Evolutionary conservation across 2,113 vertebrate species (phyloP), one percentile per base, ranked within the genome.

Genomic region (Holacanthus passer): DNA sequence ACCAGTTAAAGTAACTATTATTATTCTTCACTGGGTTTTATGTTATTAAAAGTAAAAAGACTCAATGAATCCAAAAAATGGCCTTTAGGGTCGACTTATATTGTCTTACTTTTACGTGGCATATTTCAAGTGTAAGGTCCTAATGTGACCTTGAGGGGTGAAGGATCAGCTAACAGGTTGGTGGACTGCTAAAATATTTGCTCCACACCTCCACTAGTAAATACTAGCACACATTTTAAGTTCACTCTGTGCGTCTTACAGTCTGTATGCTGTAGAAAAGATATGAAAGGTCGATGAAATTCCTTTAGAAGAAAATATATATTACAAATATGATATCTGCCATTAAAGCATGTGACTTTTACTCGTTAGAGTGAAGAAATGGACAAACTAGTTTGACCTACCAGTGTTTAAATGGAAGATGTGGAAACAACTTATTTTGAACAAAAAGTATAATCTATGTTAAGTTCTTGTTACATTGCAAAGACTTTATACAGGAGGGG

Each of bases 121-220:
- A 37, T 14, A 71, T 13, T 52, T 37, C 31, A 74, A 52, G 39
- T 58, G 19, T 31, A 17, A 27, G 50, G 45, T 41, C 7, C 56
- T 81, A 63, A 86, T 89, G 81, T 86, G 35, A 93, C 92, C 91
- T 93, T 94, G 89, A 90, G 68, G 48, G 45, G 32, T 88, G 86
- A 88, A 77, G 71, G 64, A 76, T 35, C 73, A 84, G 77, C 45
- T 69, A 47, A 71, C 75, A 75, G 59, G 68, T 72, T 8, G 43
- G 52, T 27, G 11, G 69, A 47, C 76, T 58, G 74, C 53, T 76
- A 41, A 62, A 77, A 80, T 84, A 77, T 88, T 82, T 83, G 56
- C 87, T 58, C 22, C 76, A 55, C 75, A 29, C 24, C 45, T n/a
- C n/a, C n/a, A n/a, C n/a, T 55, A 58, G 43, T 60, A 81, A 74